A percentile compares a stretch with the other conserved stretches of the same genome.
These are phyloP conservation scores for Thereva nobilitata DNA, from an alignment of 2,888 invertebrate genomes.

Conservation along the genomic window DNA sequence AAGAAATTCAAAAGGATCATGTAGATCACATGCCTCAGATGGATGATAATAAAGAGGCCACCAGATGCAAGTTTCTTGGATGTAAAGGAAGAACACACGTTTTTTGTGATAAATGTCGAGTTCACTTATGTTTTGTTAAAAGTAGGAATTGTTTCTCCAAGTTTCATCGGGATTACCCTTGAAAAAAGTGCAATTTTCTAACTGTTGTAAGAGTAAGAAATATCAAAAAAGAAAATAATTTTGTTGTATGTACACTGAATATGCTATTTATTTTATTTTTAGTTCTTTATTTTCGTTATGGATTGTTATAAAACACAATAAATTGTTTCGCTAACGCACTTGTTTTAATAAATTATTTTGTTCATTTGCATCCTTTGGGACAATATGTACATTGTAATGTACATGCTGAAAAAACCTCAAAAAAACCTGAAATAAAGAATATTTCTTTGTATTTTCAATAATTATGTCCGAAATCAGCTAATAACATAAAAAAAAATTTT, in stretches of 20 bases:
- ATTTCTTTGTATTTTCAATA: neutral
- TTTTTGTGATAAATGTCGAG: conserved; percentile 2
- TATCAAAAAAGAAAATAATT: no score
- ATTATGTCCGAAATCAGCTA: neutral
- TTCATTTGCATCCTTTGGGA: neutral
- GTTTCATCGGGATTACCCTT: neutral
- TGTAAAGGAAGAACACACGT: neutral
- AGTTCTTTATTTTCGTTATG: neutral
- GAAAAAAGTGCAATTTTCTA: neutral
- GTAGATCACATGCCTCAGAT: conserved; percentile 2
- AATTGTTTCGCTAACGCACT: neutral
- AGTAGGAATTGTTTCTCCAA: neutral
- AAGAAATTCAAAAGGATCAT: neutral
- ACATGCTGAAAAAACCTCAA: neutral
- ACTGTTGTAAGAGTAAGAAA: neutral
- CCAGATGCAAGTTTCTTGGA: neutral
- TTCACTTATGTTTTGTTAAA: neutral
- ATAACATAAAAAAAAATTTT: neutral
- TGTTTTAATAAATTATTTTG: neutral
- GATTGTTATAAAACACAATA: neutral
- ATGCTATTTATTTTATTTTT: neutral
- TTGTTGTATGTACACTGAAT: neutral
- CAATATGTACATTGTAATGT: neutral
- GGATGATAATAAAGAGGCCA: neutral
- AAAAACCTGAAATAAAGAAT: neutral